Conservation (phyloP, 2,113 vertebrate species). For the Myotis yumanensis region DNA sequence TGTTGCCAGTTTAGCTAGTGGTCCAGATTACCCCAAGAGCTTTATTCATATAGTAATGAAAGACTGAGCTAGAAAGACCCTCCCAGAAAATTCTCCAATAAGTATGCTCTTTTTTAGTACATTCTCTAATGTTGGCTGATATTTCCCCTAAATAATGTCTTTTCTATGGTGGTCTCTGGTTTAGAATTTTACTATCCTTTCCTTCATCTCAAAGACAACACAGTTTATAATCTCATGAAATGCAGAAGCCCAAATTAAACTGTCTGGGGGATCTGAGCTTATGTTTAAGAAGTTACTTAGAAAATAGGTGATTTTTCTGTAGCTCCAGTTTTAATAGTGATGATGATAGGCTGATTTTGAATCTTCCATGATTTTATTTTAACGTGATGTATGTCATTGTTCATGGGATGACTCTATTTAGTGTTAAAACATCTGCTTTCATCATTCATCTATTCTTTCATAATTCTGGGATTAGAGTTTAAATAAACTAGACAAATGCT, state of each 20-base stretch:
- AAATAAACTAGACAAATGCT: background rate
- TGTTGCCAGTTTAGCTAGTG: background rate
- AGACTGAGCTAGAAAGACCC: background rate
- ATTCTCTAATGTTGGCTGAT: background rate
- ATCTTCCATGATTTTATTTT: background rate
- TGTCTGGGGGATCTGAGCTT: background rate
- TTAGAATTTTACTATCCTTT: background rate
- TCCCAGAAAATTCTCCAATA: background rate
- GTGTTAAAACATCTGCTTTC: background rate
- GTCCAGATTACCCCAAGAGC: background rate
- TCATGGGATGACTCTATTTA: background rate
- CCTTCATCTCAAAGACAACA: background rate
- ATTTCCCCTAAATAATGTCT: background rate
- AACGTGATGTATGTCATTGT: background rate
- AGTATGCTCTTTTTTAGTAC: background rate
- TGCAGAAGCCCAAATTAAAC: conserved; percentile 1
- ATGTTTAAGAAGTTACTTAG: background rate
- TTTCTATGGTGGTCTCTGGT: background rate
- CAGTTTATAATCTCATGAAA: background rate
- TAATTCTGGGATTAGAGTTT: conserved; percentile 15
- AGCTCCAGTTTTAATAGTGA: background rate
- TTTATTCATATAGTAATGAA: background rate
- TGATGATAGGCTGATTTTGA: background rate
- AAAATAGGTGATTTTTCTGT: background rate
- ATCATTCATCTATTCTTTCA: background rate